These are phyloP conservation scores for Orientallactaga bullata DNA, from an alignment of 2,113 vertebrate genomes.

Conservation along the genomic window DNA sequence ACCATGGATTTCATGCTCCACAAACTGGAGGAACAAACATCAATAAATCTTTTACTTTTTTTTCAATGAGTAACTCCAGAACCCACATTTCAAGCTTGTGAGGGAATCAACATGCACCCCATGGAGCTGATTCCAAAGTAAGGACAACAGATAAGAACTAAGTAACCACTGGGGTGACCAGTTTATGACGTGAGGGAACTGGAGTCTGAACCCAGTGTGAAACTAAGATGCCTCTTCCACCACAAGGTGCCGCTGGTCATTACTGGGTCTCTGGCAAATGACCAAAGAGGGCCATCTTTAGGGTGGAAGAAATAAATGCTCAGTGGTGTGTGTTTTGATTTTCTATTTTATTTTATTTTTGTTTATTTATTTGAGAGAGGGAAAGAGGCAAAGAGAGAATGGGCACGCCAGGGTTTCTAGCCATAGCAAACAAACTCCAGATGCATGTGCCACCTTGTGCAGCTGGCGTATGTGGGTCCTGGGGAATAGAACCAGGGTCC, in stretches of 20 bases:
- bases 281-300: neutral
- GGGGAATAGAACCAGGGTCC: no score
- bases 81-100: slow-evolving; percentile 24
- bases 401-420: no score
- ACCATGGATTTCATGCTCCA: slow-evolving; percentile 79
- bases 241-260: neutral
- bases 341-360: no score
- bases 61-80: slow-evolving; percentile 65
- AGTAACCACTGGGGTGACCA: neutral
- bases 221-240: neutral
- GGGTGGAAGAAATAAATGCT: neutral
- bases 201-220: neutral
- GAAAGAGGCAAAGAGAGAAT: no score
- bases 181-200: neutral
- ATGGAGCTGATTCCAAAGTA: neutral
- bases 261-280: neutral
- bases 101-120: neutral
- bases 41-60: slow-evolving; percentile 74
- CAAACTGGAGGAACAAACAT: slow-evolving; percentile 72
- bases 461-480: no score
- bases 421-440: no score
- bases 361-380: no score
- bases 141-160: neutral
- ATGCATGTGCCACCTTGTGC: no score
- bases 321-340: neutral